Conservation (phyloP, 2,113 vertebrate species). For the Lepus timidus region DNA sequence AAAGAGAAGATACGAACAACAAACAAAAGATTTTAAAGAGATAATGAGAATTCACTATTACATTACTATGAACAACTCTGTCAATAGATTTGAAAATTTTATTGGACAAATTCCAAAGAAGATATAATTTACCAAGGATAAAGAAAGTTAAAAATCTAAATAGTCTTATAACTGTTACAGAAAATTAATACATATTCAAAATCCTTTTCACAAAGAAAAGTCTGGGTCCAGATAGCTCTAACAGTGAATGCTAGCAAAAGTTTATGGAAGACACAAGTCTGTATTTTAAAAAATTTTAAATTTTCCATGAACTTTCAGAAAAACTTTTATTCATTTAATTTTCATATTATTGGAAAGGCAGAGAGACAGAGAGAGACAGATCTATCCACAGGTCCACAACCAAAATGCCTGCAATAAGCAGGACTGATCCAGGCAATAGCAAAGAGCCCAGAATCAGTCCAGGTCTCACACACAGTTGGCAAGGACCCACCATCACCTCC, state of each 20-base stretch:
- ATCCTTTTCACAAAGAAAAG: background rate
- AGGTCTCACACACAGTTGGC: too few relatives aligned
- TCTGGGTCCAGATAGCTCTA: background rate
- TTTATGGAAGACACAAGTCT: background rate
- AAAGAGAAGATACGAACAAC: background rate
- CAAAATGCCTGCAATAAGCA: too few relatives aligned
- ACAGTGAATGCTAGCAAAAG: background rate
- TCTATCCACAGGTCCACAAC: too few relatives aligned
- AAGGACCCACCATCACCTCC: too few relatives aligned
- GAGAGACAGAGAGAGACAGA: too few relatives aligned
- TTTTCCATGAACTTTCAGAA: too few relatives aligned
- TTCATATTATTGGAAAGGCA: too few relatives aligned
- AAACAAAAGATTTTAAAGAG: background rate
- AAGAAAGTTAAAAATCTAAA: background rate
- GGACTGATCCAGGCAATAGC: too few relatives aligned
- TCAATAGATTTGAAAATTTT: slow-evolving; percentile 42
- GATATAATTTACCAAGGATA: background rate
- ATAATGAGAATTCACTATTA: background rate
- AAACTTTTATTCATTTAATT: too few relatives aligned
- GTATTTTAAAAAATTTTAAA: background rate
- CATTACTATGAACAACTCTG: background rate
- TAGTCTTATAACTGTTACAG: background rate
- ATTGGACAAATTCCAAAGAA: background rate
- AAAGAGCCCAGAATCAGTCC: too few relatives aligned
- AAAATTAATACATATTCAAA: background rate